Conservation (phyloP, 2,888 invertebrate species). For the Heliothis peltigera region DNA sequence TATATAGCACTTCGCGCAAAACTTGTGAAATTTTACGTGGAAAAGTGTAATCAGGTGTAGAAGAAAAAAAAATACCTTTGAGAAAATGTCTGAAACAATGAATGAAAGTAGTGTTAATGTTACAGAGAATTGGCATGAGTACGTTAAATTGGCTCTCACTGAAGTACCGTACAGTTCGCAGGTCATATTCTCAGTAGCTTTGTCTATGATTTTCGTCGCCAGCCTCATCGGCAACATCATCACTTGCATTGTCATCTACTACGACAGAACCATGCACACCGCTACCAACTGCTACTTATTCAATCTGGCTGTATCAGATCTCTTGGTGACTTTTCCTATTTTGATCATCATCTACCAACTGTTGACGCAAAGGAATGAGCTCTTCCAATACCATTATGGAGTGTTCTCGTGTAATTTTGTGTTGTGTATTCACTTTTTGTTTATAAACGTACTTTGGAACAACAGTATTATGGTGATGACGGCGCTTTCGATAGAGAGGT, state of each 20-base stretch:
- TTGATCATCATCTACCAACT: conserved; percentile 66
- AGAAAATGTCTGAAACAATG: conserved; percentile 16
- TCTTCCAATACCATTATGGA: conserved; percentile 40
- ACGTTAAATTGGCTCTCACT: conserved; percentile 44
- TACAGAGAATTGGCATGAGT: conserved; percentile 48
- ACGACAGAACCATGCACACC: conserved; percentile 80
- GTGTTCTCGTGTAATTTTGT: conserved; percentile 54
- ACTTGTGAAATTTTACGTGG: conserved; percentile 28
- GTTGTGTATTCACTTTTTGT: conserved; percentile 54
- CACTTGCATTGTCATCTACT: conserved; percentile 82
- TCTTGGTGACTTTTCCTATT: conserved; percentile 77
- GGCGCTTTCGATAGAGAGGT: conserved; percentile 62
- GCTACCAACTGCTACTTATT: conserved; percentile 83
- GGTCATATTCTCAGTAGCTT: conserved; percentile 49
- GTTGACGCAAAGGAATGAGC: conserved; percentile 33
- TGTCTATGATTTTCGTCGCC: conserved; percentile 49
- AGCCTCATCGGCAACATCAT: conserved; percentile 77
- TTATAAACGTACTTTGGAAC: conserved; percentile 58
- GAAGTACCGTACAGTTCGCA: conserved; percentile 40
- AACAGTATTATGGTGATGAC: conserved; percentile 62
- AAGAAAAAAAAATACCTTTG: not conserved
- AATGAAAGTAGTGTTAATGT: conserved; percentile 35
- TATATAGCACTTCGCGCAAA: conserved; percentile 12
- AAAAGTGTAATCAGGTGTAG: conserved; percentile 4
- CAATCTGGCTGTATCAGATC: conserved; percentile 80